Base-by-base conservation (phyloP, 2,888 invertebrate genomes). In the Cosmia pyralina region DNA sequence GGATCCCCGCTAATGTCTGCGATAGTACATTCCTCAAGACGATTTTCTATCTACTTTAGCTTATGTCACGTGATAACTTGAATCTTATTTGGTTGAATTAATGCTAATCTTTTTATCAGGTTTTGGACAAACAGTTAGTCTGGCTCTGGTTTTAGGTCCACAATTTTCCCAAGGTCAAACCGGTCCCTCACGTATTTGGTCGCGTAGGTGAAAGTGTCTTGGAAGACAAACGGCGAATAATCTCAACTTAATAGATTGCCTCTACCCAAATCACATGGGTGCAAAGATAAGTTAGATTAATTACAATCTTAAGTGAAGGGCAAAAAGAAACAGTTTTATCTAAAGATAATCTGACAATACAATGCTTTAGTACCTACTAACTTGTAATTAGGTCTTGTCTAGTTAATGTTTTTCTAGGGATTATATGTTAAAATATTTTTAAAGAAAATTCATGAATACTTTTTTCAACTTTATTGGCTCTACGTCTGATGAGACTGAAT, bases 251-350 rank as follows among this genome's bases (percentile, higher is more conserved):
- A 77, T 79, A 83, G 69, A 86, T 79, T 77, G 78, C 63, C 50
- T 63, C 57, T 75, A 78, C 85, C 78, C 75, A 74, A 84, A 81
- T 75, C 77, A 69, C 73, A 79, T 64, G 68, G 60, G 60, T 55
- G 10, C 15, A 10, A 6, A 77, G 77, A 79, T 86, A 77, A 77
- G 64, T 71, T 73, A 75, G 83, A 85, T 85, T 86, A 85, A 86
- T 85, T 83, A 67, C 77, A 63, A 62, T 78, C 85, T 78, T 76
- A 80, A 69, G 73, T 64, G 72, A 66, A 60, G 58, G 62, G 68
- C 72, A 69, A 71, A 65, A 77, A 73, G 41, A 65, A 69, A 70
- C 65, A 28, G 38, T 46, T 60, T 34, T 46, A 66, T 76, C 60
- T 69, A 70, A 66, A 68, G 53, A 58, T 48, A 28, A 60, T 59